Conservation (phyloP, 2,797 vertebrate species). For the Cetoscarus ocellatus region DNA sequence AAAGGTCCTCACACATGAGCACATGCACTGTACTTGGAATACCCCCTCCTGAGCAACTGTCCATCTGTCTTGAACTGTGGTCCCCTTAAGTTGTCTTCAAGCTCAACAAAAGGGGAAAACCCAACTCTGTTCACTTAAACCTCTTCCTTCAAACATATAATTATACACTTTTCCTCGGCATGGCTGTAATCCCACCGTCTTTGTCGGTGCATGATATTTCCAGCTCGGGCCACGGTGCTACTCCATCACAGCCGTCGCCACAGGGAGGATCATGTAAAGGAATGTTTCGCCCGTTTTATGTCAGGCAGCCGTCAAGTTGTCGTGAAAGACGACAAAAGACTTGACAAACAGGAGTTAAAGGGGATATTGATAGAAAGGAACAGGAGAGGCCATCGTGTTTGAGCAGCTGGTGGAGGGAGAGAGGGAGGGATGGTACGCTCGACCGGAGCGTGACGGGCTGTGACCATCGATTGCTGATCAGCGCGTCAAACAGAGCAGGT, state of each 20-base stretch:
- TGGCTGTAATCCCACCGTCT: slow-evolving; percentile 47
- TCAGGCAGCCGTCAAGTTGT: slow-evolving; percentile 33
- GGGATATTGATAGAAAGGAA: slow-evolving; percentile 24
- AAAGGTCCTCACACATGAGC: neutral
- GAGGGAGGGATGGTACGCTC: slow-evolving; percentile 28
- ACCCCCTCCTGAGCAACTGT: slow-evolving; percentile 17
- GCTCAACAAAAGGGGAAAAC: slow-evolving; percentile 52
- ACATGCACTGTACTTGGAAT: slow-evolving; percentile 35
- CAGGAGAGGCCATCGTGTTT: slow-evolving; percentile 57
- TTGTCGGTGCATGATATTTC: slow-evolving; percentile 36
- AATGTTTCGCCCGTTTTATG: slow-evolving; percentile 60
- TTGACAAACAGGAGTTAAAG: slow-evolving; percentile 56
- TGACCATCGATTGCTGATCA: slow-evolving; percentile 64
- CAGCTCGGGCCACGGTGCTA: slow-evolving; percentile 21
- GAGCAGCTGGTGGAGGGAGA: slow-evolving; percentile 69
- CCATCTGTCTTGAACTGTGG: slow-evolving; percentile 58
- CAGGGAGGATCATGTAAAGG: slow-evolving; percentile 30
- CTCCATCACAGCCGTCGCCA: slow-evolving; percentile 31
- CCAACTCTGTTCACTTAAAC: slow-evolving; percentile 33
- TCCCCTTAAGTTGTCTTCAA: slow-evolving; percentile 45
- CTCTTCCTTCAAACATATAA: slow-evolving; percentile 50
- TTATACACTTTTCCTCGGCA: slow-evolving; percentile 62
- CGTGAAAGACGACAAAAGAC: slow-evolving; percentile 58
- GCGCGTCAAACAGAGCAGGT: slow-evolving; percentile 47
- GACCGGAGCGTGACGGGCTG: slow-evolving; percentile 55